Percentiles rank a stretch among this genome's conserved stretches.
phyloP scores from a whole-genome alignment of 2,113 vertebrate genomes.

The Amphilophus citrinellus region DNA sequence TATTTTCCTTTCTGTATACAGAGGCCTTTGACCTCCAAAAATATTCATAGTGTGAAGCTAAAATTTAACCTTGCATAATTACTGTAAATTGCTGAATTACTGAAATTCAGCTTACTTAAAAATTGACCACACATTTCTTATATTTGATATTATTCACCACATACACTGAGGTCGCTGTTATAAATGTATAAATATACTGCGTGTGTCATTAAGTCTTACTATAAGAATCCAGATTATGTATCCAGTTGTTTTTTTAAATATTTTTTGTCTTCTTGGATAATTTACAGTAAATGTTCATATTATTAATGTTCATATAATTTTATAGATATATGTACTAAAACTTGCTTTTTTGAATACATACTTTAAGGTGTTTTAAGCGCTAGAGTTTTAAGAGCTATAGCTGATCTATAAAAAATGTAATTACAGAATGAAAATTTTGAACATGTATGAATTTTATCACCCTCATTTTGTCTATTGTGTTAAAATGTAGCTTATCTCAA shows the following conservation, averaged over 20 bases:
- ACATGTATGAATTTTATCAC: background rate
- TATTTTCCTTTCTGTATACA: background rate
- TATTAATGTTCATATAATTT: background rate
- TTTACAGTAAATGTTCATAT: background rate
- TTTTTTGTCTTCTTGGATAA: background rate
- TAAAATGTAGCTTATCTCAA: too few relatives aligned
- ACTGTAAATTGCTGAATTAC: too few relatives aligned
- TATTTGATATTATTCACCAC: background rate
- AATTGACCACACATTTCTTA: background rate
- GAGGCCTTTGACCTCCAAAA: background rate
- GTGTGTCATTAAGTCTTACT: background rate
- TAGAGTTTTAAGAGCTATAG: background rate
- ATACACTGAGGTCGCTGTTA: background rate
- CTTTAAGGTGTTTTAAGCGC: too few relatives aligned
- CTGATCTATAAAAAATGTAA: background rate
- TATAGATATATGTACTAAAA: background rate
- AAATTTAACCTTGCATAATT: background rate
- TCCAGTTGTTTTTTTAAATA: accelerated
- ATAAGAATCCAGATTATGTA: background rate
- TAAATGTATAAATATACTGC: background rate
- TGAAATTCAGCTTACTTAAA: background rate
- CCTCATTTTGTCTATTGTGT: background rate
- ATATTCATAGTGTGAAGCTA: background rate
- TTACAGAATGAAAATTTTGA: background rate
- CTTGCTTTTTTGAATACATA: background rate